A percentile compares a stretch with the other conserved stretches of the same genome.
phyloP scores from a whole-genome alignment of 1,140 invertebrate genomes.

The Diorhabda elongata region DNA sequence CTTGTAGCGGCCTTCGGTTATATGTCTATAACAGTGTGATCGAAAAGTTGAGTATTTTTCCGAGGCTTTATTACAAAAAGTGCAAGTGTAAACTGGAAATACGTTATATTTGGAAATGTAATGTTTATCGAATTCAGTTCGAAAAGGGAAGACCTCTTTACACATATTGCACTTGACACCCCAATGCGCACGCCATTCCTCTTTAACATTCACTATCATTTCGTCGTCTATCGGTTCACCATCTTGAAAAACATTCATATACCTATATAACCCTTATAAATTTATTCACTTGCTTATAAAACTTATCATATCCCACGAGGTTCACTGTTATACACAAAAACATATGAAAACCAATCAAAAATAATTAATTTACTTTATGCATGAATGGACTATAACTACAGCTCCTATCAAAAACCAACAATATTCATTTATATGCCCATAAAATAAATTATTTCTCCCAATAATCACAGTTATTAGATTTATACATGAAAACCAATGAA shows the following conservation, averaged over 20 bases:
- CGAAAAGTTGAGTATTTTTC: constrained; percentile 46
- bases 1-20: constrained; percentile 45
- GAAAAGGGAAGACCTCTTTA: constrained; percentile 34
- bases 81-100: constrained; percentile 44
- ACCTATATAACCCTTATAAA: not conserved
- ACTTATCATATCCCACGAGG: not conserved
- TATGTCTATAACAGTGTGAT: constrained; percentile 47
- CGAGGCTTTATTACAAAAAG: constrained; percentile 45
- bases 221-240: constrained; percentile 38
- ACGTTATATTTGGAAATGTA: constrained; percentile 38
- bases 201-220: constrained; percentile 39
- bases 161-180: constrained; percentile 46
- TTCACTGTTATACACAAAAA: not conserved
- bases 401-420: no score
- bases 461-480: no score
- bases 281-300: not conserved
- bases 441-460: no score
- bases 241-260: constrained; percentile 25
- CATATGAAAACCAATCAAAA: not conserved
- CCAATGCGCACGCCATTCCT: constrained; percentile 42
- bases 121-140: constrained; percentile 41
- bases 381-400: no score
- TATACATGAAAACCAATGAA: no score
- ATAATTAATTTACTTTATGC: no score
- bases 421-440: no score